A percentile compares a stretch with the other conserved stretches of the same genome.
Conservation (phyloP, 2,113 vertebrate genomes). For the Podocnemis expansa region DNA sequence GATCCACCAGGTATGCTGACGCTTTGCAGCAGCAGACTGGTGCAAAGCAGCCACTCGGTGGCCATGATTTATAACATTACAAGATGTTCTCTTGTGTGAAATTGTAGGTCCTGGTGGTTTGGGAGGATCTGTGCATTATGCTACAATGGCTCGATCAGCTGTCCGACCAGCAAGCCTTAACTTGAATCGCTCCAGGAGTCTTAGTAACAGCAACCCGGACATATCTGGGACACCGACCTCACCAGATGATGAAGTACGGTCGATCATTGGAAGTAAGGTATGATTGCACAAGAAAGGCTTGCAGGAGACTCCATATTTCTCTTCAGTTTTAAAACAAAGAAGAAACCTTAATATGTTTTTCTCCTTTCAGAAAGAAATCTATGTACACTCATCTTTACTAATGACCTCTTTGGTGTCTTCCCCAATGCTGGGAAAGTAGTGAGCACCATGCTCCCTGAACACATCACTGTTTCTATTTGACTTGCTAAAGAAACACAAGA, state of each 20-base stretch:
- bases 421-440: not conserved
- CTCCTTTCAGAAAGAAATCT: not conserved
- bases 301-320: not conserved
- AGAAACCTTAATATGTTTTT: not conserved
- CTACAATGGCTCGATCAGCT: slow-evolving; percentile 96
- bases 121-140: slow-evolving; percentile 95
- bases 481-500: not conserved
- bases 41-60: not conserved
- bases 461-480: not conserved
- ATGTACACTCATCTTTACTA: not conserved
- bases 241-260: slow-evolving; percentile 95
- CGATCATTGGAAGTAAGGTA: slow-evolving; percentile 98
- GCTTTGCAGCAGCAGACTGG: not conserved
- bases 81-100: not conserved
- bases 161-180: slow-evolving; percentile 96
- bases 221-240: slow-evolving; percentile 97
- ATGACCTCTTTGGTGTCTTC: not conserved
- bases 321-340: not conserved
- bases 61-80: not conserved
- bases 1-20: not conserved
- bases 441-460: not conserved
- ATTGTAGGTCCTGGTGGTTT: slow-evolving; percentile 89
- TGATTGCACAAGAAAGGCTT: not conserved
- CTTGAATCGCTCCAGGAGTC: slow-evolving; percentile 95
- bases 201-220: slow-evolving; percentile 99